phyloP scores from a whole-genome alignment of 1,140 invertebrate species.

The Holotrichia oblita region DNA sequence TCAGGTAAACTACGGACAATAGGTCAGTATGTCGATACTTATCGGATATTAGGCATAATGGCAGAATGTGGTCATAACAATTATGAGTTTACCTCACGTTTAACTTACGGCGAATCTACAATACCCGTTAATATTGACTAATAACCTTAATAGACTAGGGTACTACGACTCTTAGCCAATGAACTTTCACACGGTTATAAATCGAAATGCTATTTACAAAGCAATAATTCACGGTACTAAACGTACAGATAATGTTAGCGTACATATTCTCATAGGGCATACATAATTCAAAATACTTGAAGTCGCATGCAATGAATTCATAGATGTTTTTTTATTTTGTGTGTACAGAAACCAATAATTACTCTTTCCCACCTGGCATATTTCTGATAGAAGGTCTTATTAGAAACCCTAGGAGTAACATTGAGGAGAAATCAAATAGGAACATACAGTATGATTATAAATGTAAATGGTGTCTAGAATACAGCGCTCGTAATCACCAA shows the following conservation, averaged over 20 bases:
- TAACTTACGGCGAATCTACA: constrained; percentile 14
- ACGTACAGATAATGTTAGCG: neutral
- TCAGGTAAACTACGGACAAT: constrained; percentile 48
- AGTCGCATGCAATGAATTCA: neutral
- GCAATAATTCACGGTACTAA: neutral
- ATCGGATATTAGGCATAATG: constrained; percentile 27
- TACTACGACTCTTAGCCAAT: neutral
- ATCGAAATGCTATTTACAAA: neutral
- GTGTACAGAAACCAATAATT: too few species aligned
- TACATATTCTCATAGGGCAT: neutral
- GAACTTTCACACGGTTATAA: constrained; percentile 16
- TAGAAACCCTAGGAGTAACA: too few species aligned
- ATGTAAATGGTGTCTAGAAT: too few species aligned
- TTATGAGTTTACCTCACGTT: constrained; percentile 29
- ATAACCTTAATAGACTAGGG: neutral
- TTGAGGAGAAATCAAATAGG: too few species aligned
- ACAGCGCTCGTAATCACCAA: too few species aligned
- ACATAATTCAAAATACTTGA: neutral
- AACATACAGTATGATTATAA: too few species aligned
- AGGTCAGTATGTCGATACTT: constrained; percentile 41
- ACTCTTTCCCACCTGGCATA: too few species aligned
- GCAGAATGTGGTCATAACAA: constrained; percentile 23
- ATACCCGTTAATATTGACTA: constrained; percentile 11
- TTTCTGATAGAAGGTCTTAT: too few species aligned
- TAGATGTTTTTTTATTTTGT: too few species aligned